Base-by-base conservation (phyloP, 2,113 vertebrate genomes). In the Nothoprocta perdicaria region DNA sequence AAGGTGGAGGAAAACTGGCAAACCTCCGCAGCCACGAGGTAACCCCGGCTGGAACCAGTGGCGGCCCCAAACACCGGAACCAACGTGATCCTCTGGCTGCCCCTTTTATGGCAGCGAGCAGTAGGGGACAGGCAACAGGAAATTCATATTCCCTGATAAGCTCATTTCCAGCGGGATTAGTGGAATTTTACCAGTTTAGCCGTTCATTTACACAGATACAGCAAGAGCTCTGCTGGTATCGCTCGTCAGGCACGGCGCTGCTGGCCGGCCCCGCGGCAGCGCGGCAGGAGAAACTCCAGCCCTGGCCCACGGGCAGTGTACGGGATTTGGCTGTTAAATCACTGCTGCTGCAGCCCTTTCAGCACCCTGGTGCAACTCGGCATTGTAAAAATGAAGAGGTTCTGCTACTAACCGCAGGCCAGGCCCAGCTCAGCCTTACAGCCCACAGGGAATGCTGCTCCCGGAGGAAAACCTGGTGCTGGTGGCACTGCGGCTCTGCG, bases 141-240 rank as follows among this genome's bases (percentile, higher is more conserved):
- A 95, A 63, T 14, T 27, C 27, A 6, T 2, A 14, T 12, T 81
- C 78, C 84, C 6, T 4, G 66, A 95, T 63, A 60, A 92, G 48
- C 73, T 63, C 62, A 5, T 29, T 69, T 19, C 48, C 29, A 45
- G 66, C 9, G 35, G 69, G 38, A 62, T 27, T 27, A 79, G 62
- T 83, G 88, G 88, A 86, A 93, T 89, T 81, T 84, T 73, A 89
- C 86, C n/a, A 13, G n/a, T 67, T 72, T 82, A 52, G 17, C 1
- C 12, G 26, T n/a, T 8, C 9, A 23, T n/a, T 48, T 23, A 52
- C 69, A 84, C 65, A 8, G 43, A 17, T 0, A 29, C 24, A 18
- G 1, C 4, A 65, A 10, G 17, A 33, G 10, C 65, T 52, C 9
- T 0, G 23, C 77, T 12, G 53, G 57, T 41, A 33, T 0, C 9